phyloP scores from a whole-genome alignment of 2,888 invertebrate species.

The Agelastica alni region DNA sequence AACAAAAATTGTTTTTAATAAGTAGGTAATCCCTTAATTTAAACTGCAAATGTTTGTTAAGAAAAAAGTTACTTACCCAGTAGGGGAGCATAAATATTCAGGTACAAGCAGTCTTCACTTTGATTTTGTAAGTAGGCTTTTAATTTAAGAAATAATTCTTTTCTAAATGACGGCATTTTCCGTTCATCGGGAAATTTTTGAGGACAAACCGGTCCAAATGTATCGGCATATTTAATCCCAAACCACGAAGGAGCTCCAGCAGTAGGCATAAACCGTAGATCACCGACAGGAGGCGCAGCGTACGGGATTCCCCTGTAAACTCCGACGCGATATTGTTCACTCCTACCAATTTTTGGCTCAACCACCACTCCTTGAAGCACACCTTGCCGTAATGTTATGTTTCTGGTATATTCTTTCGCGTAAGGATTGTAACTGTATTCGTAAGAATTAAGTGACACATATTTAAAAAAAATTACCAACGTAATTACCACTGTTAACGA shows the following conservation, averaged over 20 bases:
- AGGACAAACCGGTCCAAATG: conserved; percentile 83
- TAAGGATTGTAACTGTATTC: conserved; percentile 28
- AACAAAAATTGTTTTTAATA: no score
- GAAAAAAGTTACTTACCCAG: conserved; percentile 5
- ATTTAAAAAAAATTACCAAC: conserved; percentile 17
- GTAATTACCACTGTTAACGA: conserved; percentile 41
- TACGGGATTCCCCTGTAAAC: conserved; percentile 81
- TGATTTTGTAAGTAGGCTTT: conserved; percentile 71
- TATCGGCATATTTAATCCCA: conserved; percentile 69
- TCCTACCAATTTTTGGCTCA: conserved; percentile 65
- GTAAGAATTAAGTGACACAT: conserved; percentile 10
- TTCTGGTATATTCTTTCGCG: conserved; percentile 38
- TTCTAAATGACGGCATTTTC: conserved; percentile 68
- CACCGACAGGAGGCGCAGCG: conserved; percentile 77
- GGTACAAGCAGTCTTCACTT: conserved; percentile 86
- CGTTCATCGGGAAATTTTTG: conserved; percentile 75
- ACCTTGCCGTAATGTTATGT: conserved; percentile 66
- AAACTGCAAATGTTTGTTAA: neutral
- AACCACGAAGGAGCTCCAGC: conserved; percentile 82
- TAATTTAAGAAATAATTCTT: conserved; percentile 72
- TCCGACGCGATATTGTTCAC: conserved; percentile 66
- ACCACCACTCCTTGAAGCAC: conserved; percentile 70
- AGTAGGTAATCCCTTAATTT: no score
- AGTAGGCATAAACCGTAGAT: conserved; percentile 62
- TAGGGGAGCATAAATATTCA: conserved; percentile 89